A percentile compares a stretch with the other conserved stretches of the same genome.
phyloP scores from a whole-genome alignment of 2,113 vertebrate species.

The Ramphastos sulfuratus region DNA sequence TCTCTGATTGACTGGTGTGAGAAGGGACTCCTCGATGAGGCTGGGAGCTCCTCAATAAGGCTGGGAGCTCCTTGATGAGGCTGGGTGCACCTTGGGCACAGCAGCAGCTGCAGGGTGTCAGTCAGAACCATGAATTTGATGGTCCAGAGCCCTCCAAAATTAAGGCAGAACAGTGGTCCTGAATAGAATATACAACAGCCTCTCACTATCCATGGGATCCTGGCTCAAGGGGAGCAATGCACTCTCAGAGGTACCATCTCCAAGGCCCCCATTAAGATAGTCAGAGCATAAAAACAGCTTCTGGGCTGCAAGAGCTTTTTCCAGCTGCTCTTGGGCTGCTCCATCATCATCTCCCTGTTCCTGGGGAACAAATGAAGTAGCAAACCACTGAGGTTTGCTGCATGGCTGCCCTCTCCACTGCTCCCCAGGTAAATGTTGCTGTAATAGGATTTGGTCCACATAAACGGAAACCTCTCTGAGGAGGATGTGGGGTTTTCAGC shows the following conservation, averaged over 20 bases:
- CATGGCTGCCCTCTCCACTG: constrained; percentile 40
- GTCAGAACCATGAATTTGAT: rapidly evolving
- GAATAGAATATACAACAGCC: rapidly evolving
- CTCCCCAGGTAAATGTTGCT: constrained; percentile 46
- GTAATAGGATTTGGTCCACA: constrained; percentile 56
- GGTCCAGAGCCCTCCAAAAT: neutral
- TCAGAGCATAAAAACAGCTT: constrained; percentile 12
- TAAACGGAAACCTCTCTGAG: constrained; percentile 4
- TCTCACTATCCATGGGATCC: rapidly evolving
- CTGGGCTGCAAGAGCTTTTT: neutral
- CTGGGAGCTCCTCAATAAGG: neutral
- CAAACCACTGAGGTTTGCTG: constrained; percentile 52
- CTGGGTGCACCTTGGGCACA: neutral
- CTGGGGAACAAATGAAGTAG: constrained; percentile 29
- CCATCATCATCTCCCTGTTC: neutral
- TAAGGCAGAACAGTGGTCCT: rapidly evolving
- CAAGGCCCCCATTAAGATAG: neutral
- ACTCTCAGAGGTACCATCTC: rapidly evolving
- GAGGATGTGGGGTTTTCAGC: constrained; percentile 36
- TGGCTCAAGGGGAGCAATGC: neutral
- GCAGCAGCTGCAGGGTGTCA: neutral
- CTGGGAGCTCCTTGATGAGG: neutral
- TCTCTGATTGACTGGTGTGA: neutral
- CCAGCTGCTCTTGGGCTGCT: constrained; percentile 2
- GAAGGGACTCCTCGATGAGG: neutral